Percentiles rank a stretch among this genome's conserved stretches.
These are phyloP conservation scores for Petrocephalus schoutedeni DNA, from an alignment of 2,797 vertebrate species.

Conservation along the genomic window DNA sequence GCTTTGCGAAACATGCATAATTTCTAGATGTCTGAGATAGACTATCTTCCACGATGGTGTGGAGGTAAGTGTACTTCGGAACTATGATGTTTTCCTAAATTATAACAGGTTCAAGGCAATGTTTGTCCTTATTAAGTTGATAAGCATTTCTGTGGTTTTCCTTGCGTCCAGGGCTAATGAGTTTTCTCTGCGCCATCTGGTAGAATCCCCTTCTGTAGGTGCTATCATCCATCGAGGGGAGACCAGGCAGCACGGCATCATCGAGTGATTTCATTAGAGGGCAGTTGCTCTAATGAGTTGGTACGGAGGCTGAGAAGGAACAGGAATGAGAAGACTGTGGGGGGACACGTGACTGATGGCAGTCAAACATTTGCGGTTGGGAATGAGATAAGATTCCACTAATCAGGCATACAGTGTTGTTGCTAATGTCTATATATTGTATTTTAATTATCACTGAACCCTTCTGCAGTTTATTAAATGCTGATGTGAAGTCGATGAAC, in stretches of 20 bases:
- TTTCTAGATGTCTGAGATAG: background rate
- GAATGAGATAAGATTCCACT: background rate
- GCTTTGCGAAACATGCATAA: background rate
- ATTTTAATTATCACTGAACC: background rate
- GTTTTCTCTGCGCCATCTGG: background rate
- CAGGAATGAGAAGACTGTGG: background rate
- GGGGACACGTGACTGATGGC: background rate
- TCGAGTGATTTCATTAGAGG: conserved; percentile 1
- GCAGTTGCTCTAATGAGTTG: background rate
- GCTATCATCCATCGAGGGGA: background rate
- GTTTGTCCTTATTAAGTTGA: background rate
- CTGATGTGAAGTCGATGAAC: background rate
- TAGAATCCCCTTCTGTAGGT: conserved; percentile 6
- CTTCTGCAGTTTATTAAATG: background rate
- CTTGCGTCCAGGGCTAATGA: background rate
- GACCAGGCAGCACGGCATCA: background rate
- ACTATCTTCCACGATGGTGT: background rate
- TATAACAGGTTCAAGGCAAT: background rate
- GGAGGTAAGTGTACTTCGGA: background rate
- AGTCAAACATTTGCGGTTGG: background rate
- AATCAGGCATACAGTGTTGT: background rate
- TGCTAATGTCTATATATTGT: background rate
- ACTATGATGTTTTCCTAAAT: background rate
- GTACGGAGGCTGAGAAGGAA: background rate
- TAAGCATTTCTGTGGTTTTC: background rate